These are phyloP conservation scores for Chymomyza fuscimana DNA, from an alignment of 2,888 invertebrate genomes.

Conservation along the genomic window DNA sequence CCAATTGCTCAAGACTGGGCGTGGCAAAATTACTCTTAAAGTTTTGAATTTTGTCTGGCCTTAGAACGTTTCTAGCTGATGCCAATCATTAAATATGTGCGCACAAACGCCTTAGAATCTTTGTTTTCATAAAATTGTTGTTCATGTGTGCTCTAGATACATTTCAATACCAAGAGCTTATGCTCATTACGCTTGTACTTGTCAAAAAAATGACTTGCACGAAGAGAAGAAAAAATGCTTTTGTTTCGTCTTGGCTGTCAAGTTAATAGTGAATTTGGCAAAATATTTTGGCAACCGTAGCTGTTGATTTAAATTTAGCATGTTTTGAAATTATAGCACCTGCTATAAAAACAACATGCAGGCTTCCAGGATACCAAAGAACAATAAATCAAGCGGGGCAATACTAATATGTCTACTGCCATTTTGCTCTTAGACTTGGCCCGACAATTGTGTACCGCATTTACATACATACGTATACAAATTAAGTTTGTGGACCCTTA, in stretches of 20 bases:
- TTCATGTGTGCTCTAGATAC: conserved; percentile 25
- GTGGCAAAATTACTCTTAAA: not conserved
- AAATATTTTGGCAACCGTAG: conserved; percentile 6
- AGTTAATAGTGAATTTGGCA: conserved; percentile 44
- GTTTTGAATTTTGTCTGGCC: not conserved
- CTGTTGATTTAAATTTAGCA: conserved; percentile 35
- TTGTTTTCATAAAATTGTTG: conserved; percentile 8
- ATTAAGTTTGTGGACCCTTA: no score
- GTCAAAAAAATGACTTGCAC: not conserved
- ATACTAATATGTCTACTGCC: no score
- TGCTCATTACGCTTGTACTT: not conserved
- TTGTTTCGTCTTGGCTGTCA: conserved; percentile 28
- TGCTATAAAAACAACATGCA: not conserved
- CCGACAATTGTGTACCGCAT: no score
- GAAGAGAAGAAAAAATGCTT: not conserved
- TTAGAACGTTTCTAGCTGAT: conserved; percentile 38
- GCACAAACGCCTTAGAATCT: conserved; percentile 23
- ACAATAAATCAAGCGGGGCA: no score
- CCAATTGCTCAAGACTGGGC: not conserved
- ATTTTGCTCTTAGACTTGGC: no score
- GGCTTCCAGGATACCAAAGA: not conserved
- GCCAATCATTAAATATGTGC: conserved; percentile 62
- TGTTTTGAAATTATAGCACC: conserved; percentile 29
- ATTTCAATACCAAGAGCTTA: conserved; percentile 31
- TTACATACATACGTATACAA: no score